Base-by-base conservation (phyloP, 2,888 invertebrate genomes). In the Cantharis lateralis region DNA sequence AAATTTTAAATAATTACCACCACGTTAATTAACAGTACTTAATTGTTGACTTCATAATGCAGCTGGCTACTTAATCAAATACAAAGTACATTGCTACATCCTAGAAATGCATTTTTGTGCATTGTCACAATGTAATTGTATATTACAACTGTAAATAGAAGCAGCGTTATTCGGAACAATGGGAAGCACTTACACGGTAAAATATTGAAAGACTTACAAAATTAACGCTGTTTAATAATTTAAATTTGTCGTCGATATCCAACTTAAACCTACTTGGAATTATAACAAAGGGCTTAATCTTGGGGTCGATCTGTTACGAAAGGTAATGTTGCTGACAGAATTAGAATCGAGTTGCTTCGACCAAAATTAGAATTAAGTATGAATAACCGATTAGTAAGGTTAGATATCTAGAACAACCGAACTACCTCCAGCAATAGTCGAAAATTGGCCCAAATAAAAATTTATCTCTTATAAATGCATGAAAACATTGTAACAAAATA, bases 241-340 rank as follows among this genome's bases (percentile, higher is more conserved):
- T 18, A 71, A 61, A 71, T 62, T 61, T 62, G 18, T 62, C 62
- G 61, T 62, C 71, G 26, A 62, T 62, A 24, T 26, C 48, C 10
- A 62, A 62, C n/a, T 66, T 66, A 66, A 66, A 24, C 64, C 13
- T 48, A 48, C n/a, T 20, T 28, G 66, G 20, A 62, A 63, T 62
- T 71, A 71, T 68, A 72, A 61, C 68, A 68, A 69, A 73, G 68
- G 73, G 68, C 68, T 73, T 73, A 73, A 73, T 73, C 73, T 73
- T 62, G 68, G 62, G 62, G 73, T 68, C 73, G 69, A 73, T 73
- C 73, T 62, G 69, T 73, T 73, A 69, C 48, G 62, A 73, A 73
- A 73, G 73, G 73, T 62, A 73, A 69, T 69, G 73, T 68, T 69
- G 73, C 69, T 73, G 73, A 73, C 73, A 69, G 73, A 73, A 68